Conservation (phyloP, 2,888 invertebrate genomes). For the Aradus depressus region DNA sequence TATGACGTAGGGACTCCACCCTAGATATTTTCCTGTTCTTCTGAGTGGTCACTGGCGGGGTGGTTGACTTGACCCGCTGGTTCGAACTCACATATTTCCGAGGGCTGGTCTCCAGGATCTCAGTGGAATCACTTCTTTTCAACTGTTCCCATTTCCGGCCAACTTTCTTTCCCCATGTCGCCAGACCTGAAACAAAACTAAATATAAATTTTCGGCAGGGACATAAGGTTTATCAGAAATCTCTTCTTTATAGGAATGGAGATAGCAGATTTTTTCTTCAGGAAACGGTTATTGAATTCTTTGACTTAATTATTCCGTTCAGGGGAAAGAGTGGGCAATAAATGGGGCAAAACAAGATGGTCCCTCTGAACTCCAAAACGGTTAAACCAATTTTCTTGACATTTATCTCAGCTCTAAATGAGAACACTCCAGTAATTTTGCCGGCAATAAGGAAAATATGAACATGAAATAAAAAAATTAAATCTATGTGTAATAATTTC, state of each 20-base stretch:
- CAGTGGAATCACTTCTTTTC: conserved; percentile 47
- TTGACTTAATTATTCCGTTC: no score
- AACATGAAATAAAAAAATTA: no score
- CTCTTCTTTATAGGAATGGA: no score
- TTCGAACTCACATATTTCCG: conserved; percentile 14
- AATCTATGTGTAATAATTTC: no score
- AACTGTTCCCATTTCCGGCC: conserved; percentile 50
- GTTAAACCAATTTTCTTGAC: no score
- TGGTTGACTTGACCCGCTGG: conserved; percentile 21
- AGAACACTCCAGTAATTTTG: no score
- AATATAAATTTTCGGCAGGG: neutral
- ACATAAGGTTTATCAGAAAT: neutral
- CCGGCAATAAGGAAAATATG: no score
- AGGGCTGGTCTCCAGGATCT: conserved; percentile 36
- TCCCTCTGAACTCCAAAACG: no score
- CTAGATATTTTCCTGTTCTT: conserved; percentile 39
- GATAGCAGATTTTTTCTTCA: conserved; percentile 3
- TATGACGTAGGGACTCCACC: conserved; percentile 44
- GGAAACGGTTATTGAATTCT: neutral
- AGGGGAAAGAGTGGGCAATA: no score
- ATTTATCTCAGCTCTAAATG: no score
- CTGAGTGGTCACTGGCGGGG: conserved; percentile 22
- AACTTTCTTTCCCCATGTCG: conserved; percentile 49
- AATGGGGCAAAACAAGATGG: no score
- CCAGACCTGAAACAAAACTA: conserved; percentile 39